Evolutionary conservation across 2,113 vertebrate genomes (phyloP).

Genomic region (Amia ocellicauda): DNA sequence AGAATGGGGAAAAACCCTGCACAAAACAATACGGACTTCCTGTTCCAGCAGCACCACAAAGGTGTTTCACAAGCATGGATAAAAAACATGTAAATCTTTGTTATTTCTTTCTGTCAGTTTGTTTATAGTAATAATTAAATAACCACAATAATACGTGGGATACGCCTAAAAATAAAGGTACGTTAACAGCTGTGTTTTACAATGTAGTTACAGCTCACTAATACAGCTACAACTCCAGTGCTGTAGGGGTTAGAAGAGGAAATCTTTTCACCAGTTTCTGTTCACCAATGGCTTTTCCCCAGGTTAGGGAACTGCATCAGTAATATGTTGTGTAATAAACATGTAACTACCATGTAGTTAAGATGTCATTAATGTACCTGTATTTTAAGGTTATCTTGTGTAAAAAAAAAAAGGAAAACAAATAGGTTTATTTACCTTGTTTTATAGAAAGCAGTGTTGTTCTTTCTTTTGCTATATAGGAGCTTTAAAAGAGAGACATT

Average conservation of each 20-base stretch:
- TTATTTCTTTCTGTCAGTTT: slow-evolving; percentile 34
- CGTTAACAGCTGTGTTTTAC: slow-evolving; percentile 46
- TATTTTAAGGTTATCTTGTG: slow-evolving; percentile 50
- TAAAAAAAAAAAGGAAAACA: too few relatives aligned
- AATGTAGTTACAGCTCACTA: slow-evolving; percentile 38
- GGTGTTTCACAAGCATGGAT: slow-evolving; percentile 28
- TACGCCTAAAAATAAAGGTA: slow-evolving; percentile 49
- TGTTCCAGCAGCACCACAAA: not conserved
- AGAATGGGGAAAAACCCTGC: slow-evolving; percentile 11
- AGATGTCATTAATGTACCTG: slow-evolving; percentile 50
- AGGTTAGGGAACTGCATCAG: not conserved
- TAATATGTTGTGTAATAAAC: slow-evolving; percentile 14
- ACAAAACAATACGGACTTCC: not conserved
- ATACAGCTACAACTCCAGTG: slow-evolving; percentile 8
- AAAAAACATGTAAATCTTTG: slow-evolving; percentile 34
- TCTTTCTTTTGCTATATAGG: too few relatives aligned
- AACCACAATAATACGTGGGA: slow-evolving; percentile 24
- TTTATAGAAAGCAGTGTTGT: slow-evolving; percentile 58
- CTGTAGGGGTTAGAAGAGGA: slow-evolving; percentile 18
- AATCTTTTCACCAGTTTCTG: slow-evolving; percentile 15
- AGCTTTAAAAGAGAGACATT: too few relatives aligned
- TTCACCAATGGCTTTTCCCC: slow-evolving; percentile 11
- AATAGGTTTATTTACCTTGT: slow-evolving; percentile 32
- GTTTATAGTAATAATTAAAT: slow-evolving; percentile 35
- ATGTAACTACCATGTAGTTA: slow-evolving; percentile 62